These are phyloP conservation scores for Melanostigma gelatinosum DNA, from an alignment of 2,113 vertebrate species.

Conservation along the genomic window DNA sequence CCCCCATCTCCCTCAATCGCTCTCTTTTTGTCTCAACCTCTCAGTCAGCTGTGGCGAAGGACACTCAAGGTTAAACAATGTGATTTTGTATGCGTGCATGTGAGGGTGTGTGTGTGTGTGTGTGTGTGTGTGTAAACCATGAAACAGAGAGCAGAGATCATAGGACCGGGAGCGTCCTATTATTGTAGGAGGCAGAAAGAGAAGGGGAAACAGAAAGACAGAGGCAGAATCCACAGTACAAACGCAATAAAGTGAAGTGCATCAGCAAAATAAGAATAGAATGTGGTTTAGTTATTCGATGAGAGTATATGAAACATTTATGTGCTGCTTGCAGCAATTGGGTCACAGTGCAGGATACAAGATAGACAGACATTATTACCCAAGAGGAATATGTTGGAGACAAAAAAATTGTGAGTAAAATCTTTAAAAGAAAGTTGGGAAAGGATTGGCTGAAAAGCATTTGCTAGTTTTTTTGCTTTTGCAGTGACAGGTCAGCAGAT, in stretches of 20 bases:
- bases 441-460: neutral
- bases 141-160: slow-evolving; percentile 29
- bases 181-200: neutral
- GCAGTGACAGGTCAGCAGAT: slow-evolving; percentile 9
- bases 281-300: slow-evolving; percentile 5
- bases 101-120: neutral
- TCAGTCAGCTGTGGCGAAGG: slow-evolving; percentile 68
- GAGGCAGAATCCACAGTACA: neutral
- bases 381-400: neutral
- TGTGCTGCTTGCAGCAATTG: slow-evolving; percentile 21
- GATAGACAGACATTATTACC: neutral
- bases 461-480: neutral
- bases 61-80: slow-evolving; percentile 75
- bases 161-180: neutral
- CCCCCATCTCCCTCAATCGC: slow-evolving; percentile 55
- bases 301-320: slow-evolving; percentile 14
- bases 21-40: slow-evolving; percentile 46
- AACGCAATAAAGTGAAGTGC: slow-evolving; percentile 3
- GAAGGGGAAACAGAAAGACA: neutral
- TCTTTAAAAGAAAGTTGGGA: neutral
- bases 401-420: neutral
- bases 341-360: slow-evolving; percentile 30
- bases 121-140: slow-evolving; percentile 6
- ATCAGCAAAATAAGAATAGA: slow-evolving; percentile 26
- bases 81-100: neutral